Evolutionary conservation across 1,140 invertebrate species (phyloP).

Genomic region (Drosophila persimilis): DNA sequence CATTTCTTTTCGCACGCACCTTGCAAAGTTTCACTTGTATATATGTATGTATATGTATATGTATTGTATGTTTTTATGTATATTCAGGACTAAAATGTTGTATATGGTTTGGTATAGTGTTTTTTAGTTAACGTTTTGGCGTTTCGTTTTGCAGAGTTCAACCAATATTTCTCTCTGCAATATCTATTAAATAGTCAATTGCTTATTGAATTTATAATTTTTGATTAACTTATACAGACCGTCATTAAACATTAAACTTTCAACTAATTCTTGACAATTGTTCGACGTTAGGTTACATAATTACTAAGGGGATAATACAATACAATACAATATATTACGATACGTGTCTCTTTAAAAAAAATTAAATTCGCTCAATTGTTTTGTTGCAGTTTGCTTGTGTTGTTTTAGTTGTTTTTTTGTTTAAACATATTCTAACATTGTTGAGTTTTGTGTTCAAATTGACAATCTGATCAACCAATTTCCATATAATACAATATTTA

Average conservation of each 20-base stretch:
- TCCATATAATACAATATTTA: conserved; percentile 34
- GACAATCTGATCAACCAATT: conserved; percentile 36
- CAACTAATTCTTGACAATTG: conserved; percentile 38
- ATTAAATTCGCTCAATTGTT: conserved; percentile 76
- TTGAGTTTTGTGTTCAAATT: conserved; percentile 44
- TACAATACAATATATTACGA: conserved; percentile 24
- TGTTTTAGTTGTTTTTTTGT: too few species aligned
- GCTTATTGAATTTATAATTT: conserved; percentile 55
- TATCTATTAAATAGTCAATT: conserved; percentile 78
- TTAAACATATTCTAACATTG: too few species aligned
- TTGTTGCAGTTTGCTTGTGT: conserved; percentile 31
- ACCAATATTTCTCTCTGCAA: conserved; percentile 38
- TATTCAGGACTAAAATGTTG: too few species aligned
- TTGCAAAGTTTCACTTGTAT: too few species aligned
- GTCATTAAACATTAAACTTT: conserved; percentile 26
- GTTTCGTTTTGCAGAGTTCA: conserved; percentile 33
- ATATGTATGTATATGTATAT: too few species aligned
- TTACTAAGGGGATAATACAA: conserved; percentile 20
- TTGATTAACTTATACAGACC: conserved; percentile 21
- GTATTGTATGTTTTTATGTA: too few species aligned
- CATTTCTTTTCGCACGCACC: too few species aligned
- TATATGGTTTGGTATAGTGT: not conserved
- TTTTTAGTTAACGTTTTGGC: conserved; percentile 8
- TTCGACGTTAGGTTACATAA: conserved; percentile 27
- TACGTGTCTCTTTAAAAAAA: conserved; percentile 55